Base-by-base conservation (phyloP, 2,888 invertebrate species). In the Sturmia bella region DNA sequence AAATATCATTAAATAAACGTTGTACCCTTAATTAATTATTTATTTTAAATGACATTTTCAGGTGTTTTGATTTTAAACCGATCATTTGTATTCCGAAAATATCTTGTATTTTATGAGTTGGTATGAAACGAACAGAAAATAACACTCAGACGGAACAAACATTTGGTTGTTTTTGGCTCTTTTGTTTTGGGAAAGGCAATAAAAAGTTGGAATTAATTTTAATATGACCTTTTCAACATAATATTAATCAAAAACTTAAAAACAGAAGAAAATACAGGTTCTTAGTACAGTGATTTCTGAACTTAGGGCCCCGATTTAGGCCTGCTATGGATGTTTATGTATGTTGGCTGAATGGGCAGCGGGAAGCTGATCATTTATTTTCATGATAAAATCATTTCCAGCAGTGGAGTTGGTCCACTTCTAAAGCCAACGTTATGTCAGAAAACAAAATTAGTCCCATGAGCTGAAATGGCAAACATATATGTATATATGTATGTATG, bases 11-110 rank as follows among this genome's bases (percentile, higher is more conserved):
- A 85, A 87, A 87, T 87, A 86, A 86, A 85, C 85, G 45, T 27
- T 70, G 50, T 87, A 86, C 0, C 85, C 85, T 88, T 88, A 88
- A 88, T 88, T 87, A 87, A 87, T 87, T 87, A 86, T 88, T 87
- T 87, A 85, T 85, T 85, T 80, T 64, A 39, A 66, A 59, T 66
- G 27, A 52, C 50, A 80, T 59, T 52, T 69, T 43, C 12, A 19
- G 24, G 7, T 37, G 50, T 56, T 76, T 48, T 69, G 21, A 3
- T 21, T 37, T 43, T 32, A n/a, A 68, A 56, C 9, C 57, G 15
- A 43, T 73, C 15, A 70, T 63, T 72, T 61, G 24, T 59, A 41
- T 75, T 43, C 52, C 66, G 37, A 37, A 68, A 76, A 43, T 27
- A 52, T 68, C 50, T 61, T 50, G 52, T 43, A 52, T 76, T 76